phyloP scores from a whole-genome alignment of 2,888 invertebrate species.

The Rotaria socialis region DNA sequence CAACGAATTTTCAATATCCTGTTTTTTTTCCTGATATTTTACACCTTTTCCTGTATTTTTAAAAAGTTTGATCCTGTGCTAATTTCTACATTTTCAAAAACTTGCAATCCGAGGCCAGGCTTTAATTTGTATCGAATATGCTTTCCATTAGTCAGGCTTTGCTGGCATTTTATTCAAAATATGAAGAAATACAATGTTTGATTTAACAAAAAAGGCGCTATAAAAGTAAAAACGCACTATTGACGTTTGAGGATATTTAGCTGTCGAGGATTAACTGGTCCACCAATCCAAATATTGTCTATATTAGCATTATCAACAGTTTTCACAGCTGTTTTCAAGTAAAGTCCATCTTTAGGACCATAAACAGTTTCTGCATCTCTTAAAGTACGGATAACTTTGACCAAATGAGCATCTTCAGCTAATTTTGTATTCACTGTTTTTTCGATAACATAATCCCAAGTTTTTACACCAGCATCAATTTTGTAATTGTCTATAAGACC shows the following conservation, averaged over 20 bases:
- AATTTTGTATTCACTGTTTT: background rate
- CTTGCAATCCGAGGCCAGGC: too few species aligned
- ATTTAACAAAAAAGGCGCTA: too few species aligned
- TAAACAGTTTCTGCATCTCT: slow-evolving; percentile 17
- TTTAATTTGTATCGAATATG: too few species aligned
- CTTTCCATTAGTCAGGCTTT: too few species aligned
- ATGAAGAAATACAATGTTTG: too few species aligned
- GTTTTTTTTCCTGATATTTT: too few species aligned
- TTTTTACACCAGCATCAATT: background rate
- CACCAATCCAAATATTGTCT: slow-evolving; percentile 10
- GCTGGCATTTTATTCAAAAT: too few species aligned
- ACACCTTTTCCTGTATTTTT: too few species aligned
- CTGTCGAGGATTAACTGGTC: background rate
- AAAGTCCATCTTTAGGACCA: background rate
- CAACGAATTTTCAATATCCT: too few species aligned
- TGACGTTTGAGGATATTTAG: slow-evolving; percentile 11
- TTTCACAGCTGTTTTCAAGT: slow-evolving; percentile 23
- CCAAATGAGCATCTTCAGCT: background rate
- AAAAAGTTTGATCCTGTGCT: too few species aligned
- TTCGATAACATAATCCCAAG: slow-evolving; percentile 27
- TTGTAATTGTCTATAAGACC: background rate
- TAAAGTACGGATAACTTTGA: background rate
- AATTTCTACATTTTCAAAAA: too few species aligned
- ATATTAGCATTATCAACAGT: background rate
- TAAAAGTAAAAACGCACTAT: background rate